phyloP scores from a whole-genome alignment of 1,140 invertebrate species.

The Drosophila mojavensis region DNA sequence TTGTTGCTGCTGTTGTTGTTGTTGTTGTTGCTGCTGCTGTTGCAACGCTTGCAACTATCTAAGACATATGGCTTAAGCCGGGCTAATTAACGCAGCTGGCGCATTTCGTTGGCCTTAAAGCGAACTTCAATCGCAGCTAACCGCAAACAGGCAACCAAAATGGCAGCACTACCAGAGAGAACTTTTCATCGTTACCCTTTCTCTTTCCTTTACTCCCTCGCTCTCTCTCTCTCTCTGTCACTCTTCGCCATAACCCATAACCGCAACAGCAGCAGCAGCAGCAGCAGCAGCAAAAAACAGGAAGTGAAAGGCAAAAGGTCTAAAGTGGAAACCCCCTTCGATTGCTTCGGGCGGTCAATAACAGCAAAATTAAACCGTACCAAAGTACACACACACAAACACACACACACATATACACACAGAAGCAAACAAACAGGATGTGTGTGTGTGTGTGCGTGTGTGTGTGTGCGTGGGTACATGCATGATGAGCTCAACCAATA shows the following conservation, averaged over 20 bases:
- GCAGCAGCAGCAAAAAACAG: constrained; percentile 6
- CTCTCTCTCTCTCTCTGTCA: no score
- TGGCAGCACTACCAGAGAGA: constrained; percentile 21
- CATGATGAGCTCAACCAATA: constrained; percentile 53
- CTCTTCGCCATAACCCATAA: constrained; percentile 61
- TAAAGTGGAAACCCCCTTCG: constrained; percentile 47
- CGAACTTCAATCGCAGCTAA: constrained; percentile 62
- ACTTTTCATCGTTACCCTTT: no score
- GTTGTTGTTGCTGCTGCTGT: not conserved
- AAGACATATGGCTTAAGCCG: constrained; percentile 20
- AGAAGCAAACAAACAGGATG: not conserved
- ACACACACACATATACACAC: constrained; percentile 7
- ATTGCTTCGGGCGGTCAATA: constrained; percentile 68
- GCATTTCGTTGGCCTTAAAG: constrained; percentile 48
- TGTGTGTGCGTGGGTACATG: constrained; percentile 14
- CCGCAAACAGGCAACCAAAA: constrained; percentile 48
- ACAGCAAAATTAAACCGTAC: constrained; percentile 77
- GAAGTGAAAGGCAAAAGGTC: constrained; percentile 13
- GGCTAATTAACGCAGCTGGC: constrained; percentile 16
- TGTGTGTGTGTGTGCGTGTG: not conserved
- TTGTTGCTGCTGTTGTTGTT: no score
- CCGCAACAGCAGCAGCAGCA: constrained; percentile 54
- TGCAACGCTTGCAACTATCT: constrained; percentile 6
- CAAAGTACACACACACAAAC: constrained; percentile 52
- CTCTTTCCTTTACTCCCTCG: no score